Conservation (phyloP, 2,797 vertebrate genomes). For the Crenuchus spilurus region DNA sequence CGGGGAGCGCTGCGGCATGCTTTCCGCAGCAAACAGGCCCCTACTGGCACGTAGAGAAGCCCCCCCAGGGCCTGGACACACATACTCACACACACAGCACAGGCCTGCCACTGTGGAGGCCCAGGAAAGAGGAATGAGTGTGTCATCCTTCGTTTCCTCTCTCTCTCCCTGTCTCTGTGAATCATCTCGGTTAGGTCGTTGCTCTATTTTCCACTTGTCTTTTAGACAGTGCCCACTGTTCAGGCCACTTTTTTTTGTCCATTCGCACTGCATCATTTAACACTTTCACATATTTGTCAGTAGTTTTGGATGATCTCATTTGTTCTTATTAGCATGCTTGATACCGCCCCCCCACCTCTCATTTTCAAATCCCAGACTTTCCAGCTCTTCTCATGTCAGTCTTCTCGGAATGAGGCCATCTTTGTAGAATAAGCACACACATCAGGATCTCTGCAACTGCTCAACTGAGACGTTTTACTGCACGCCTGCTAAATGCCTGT, state of each 20-base stretch:
- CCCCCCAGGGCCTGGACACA: constrained; percentile 43
- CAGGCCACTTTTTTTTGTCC: constrained; percentile 1
- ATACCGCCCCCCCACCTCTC: constrained; percentile 4
- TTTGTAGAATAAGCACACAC: not conserved
- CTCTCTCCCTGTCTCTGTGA: constrained; percentile 47
- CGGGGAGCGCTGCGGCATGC: constrained; percentile 71
- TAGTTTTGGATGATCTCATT: constrained; percentile 46
- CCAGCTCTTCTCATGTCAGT: not conserved
- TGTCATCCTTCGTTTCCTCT: constrained; percentile 57
- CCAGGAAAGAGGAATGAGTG: constrained; percentile 50
- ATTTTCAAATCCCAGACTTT: constrained; percentile 2
- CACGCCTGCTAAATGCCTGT: constrained; percentile 8
- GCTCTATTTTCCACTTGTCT: constrained; percentile 33
- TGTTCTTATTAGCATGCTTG: constrained; percentile 39
- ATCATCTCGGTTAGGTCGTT: constrained; percentile 37
- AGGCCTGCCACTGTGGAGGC: constrained; percentile 45
- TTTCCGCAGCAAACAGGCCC: constrained; percentile 78
- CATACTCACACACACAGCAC: constrained; percentile 28
- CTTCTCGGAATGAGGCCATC: not conserved
- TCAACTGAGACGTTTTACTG: constrained; percentile 7
- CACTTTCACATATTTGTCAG: constrained; percentile 23
- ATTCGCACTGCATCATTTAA: constrained; percentile 25
- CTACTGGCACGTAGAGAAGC: constrained; percentile 68
- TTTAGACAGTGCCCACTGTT: constrained; percentile 28
- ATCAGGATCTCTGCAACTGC: not conserved